Percentiles rank a stretch among this genome's conserved stretches.
Conservation (phyloP, 1,140 invertebrate species). For the Gryllus bimaculatus region DNA sequence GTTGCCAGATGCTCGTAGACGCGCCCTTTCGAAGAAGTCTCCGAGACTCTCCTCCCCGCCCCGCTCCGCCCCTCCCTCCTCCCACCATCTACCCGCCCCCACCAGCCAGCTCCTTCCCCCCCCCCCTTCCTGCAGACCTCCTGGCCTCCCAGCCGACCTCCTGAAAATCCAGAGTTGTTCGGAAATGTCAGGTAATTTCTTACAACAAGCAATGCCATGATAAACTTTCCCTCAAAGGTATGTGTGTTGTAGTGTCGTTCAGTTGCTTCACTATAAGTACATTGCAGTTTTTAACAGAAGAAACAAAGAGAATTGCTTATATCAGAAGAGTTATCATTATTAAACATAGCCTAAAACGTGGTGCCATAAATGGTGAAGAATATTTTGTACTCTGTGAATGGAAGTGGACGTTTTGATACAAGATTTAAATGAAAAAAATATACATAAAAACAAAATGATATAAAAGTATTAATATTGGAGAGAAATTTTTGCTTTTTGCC, state of each 20-base stretch:
- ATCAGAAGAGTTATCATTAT: constrained; percentile 8
- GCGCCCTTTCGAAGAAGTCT: background rate
- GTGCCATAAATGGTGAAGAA: constrained; percentile 16
- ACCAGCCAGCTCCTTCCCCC: background rate
- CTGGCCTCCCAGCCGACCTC: too few relatives aligned
- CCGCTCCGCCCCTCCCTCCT: too few relatives aligned
- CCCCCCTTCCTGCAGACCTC: too few relatives aligned
- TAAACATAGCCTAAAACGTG: constrained; percentile 18
- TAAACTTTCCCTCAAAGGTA: constrained; percentile 4
- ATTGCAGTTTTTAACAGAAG: background rate
- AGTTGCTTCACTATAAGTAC: background rate
- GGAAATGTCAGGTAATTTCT: background rate
- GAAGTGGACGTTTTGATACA: constrained; percentile 21
- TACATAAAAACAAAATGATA: background rate
- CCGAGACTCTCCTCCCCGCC: background rate
- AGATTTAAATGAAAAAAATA: constrained; percentile 19
- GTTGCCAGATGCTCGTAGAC: background rate
- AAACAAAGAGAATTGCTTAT: constrained; percentile 5
- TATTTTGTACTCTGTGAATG: constrained; percentile 22
- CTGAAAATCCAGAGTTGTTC: background rate
- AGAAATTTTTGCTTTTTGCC: constrained; percentile 10
- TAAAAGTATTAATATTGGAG: constrained; percentile 11
- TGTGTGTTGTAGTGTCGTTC: background rate
- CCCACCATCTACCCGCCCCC: background rate
- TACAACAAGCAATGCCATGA: constrained; percentile 4